These are phyloP conservation scores for Malurus splendens DNA, from an alignment of 2,797 vertebrate species.

Conservation along the genomic window DNA sequence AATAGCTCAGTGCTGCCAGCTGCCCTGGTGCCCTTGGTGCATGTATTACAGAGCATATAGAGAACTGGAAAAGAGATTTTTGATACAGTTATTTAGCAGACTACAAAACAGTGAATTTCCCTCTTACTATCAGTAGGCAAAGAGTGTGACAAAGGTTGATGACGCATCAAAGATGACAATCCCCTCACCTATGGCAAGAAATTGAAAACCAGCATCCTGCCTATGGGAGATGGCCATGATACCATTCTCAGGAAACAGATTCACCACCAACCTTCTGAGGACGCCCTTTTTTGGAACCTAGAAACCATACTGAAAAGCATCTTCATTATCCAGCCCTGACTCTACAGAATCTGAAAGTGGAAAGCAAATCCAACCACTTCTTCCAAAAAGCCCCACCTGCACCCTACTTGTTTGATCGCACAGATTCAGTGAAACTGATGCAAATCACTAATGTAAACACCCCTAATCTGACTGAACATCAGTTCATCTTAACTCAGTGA, in stretches of 20 bases:
- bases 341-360: background rate
- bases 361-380: background rate
- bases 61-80: background rate
- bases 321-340: background rate
- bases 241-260: background rate
- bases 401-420: background rate
- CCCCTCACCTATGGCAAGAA: background rate
- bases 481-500: conserved; percentile 13
- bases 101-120: background rate
- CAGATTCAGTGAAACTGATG: background rate
- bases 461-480: background rate
- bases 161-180: background rate
- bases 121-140: background rate
- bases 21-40: background rate
- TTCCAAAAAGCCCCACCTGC: background rate
- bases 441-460: conserved; percentile 1
- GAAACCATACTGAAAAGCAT: background rate
- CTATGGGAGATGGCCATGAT: background rate
- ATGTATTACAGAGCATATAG: background rate
- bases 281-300: background rate
- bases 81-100: background rate
- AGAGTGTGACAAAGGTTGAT: background rate
- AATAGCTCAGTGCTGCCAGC: background rate
- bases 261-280: background rate
- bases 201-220: background rate